These are phyloP conservation scores for Drosophila testacea DNA, from an alignment of 2,888 invertebrate species.

Conservation along the genomic window DNA sequence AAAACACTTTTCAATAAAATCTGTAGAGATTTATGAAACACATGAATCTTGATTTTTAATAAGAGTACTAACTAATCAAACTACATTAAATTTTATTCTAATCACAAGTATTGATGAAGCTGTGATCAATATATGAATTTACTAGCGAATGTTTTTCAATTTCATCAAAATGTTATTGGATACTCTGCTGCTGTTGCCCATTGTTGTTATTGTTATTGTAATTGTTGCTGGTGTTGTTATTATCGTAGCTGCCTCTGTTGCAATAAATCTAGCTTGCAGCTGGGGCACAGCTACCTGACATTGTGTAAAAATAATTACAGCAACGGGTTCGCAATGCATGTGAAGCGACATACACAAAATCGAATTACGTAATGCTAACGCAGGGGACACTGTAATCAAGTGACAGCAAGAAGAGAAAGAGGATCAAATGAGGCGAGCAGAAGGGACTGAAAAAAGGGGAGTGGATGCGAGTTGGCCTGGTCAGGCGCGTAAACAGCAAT, in stretches of 20 bases:
- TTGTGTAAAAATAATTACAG: conserved; percentile 48
- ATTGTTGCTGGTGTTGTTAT: conserved; percentile 10
- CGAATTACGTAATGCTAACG: conserved; percentile 49
- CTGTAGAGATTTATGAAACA: too few relatives aligned
- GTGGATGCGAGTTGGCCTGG: conserved; percentile 7
- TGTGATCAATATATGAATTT: background rate
- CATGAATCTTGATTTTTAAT: too few relatives aligned
- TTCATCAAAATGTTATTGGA: conserved; percentile 35
- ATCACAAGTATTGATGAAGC: background rate
- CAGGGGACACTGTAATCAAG: conserved; percentile 30
- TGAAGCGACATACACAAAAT: conserved; percentile 38
- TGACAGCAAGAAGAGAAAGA: background rate
- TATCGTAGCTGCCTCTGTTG: conserved; percentile 5
- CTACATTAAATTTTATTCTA: background rate
- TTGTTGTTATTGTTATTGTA: conserved; percentile 5
- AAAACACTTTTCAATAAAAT: too few relatives aligned
- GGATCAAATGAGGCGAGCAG: background rate
- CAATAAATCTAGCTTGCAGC: conserved; percentile 46
- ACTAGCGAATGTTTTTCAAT: background rate
- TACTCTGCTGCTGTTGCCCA: background rate
- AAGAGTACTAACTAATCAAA: background rate
- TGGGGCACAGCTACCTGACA: conserved; percentile 40
- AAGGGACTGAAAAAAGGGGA: too few relatives aligned
- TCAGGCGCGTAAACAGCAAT: conserved; percentile 66
- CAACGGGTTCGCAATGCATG: conserved; percentile 44